These are phyloP conservation scores for Callocephalon fimbriatum DNA, from an alignment of 2,113 vertebrate species.

Conservation along the genomic window DNA sequence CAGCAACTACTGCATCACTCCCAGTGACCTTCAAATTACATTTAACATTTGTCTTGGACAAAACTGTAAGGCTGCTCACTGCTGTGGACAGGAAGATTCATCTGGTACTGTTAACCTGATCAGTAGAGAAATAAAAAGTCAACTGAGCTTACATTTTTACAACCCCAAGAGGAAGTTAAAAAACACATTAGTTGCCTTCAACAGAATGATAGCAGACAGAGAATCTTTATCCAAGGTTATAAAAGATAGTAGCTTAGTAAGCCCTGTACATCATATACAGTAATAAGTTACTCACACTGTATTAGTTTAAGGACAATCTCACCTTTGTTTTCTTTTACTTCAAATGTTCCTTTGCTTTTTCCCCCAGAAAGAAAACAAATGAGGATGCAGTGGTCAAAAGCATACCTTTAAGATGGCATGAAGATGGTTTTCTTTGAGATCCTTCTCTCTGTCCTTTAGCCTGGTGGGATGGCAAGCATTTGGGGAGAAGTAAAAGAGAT, in stretches of 20 bases:
- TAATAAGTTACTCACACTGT: neutral
- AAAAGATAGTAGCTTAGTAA: neutral
- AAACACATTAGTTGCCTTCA: conserved; percentile 39
- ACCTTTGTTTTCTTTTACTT: neutral
- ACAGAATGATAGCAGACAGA: conserved; percentile 32
- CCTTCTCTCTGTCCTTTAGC: neutral
- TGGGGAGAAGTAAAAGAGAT: neutral
- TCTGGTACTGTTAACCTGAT: conserved; percentile 56
- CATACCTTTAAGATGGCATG: neutral
- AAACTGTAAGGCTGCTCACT: conserved; percentile 24
- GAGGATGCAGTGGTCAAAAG: neutral
- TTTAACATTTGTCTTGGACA: conserved; percentile 55
- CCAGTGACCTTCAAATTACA: conserved; percentile 66
- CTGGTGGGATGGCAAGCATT: neutral
- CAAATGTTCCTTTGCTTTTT: neutral
- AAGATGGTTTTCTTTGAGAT: neutral
- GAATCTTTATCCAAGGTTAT: neutral
- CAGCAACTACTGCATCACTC: conserved; percentile 54
- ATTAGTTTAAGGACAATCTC: neutral
- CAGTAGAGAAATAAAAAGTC: conserved; percentile 62
- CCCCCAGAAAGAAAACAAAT: neutral
- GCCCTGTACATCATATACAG: neutral
- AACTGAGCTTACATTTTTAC: conserved; percentile 48
- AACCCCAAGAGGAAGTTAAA: conserved; percentile 37
- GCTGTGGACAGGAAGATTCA: conserved; percentile 53